Base-by-base conservation (phyloP, 1,140 invertebrate species). In the Pinna nobilis region DNA sequence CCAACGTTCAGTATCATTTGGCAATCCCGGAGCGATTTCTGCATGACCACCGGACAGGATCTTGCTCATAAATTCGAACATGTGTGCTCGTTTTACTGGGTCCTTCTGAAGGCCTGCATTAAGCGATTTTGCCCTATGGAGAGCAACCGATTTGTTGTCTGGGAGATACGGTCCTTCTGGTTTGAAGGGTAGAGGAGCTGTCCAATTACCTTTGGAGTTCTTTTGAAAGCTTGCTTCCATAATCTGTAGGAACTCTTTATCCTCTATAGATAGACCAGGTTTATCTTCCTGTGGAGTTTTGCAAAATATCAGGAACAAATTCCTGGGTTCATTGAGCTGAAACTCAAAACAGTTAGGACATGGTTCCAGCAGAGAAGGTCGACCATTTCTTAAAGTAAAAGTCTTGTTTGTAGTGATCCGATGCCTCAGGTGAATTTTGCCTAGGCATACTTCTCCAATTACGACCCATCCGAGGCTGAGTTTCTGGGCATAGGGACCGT, bases 1-100 rank as follows among this genome's bases (percentile, higher is more conserved):
- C 57, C 71, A 74, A 51, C 44, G n/a, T 50, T 74, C 64, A 15
- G 53, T 35, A 32, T n/a, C 25, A 2, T 50, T n/a, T 15, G 55
- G 15, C 20, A 74, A 13, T 3, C n/a, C 2, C 2, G 47, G 44
- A 5, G 61, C 61, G 15, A 44, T 28, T 30, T 64, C 61, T 7
- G 61, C 61, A 49, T 64, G 61, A 1, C 28, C 28, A 1, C 30
- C 28, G 3, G 20, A 18, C 15, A 73, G 28, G 11, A 73, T 25
- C 2, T 59, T 44, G 9, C 59, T 18, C 51, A 73, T 73, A 41
- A 73, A 73, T n/a, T 25, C 28, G 3, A 44, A 2, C 23, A 53
- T 67, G 23, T 73, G 70, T 7, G 15, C 28, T 23, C 18, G 6
- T 44, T 55, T 59, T 15, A 23, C 25, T 18, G 32, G 49, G 23